Percentiles rank a stretch among this genome's conserved stretches.
Conservation (phyloP, 2,113 vertebrate species). For the Ramphastos sulfuratus region DNA sequence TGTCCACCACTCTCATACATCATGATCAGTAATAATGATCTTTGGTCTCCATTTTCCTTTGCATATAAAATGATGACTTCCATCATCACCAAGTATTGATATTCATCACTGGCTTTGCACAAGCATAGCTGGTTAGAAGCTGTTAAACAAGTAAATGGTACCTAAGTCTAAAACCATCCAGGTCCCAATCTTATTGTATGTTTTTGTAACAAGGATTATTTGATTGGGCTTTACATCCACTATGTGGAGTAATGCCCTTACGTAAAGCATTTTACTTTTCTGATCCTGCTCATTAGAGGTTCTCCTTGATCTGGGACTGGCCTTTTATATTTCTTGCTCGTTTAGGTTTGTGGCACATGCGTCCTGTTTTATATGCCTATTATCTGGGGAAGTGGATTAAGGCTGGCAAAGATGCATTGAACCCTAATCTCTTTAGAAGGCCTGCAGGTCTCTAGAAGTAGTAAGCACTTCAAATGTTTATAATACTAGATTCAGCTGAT, state of each 20-base stretch:
- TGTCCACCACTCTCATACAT: background rate
- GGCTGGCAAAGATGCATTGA: background rate
- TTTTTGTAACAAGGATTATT: background rate
- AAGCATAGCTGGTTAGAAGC: background rate
- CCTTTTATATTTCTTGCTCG: slow-evolving; percentile 8
- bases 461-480: slow-evolving; percentile 4
- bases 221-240: background rate
- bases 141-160: background rate
- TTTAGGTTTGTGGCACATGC: slow-evolving; percentile 21
- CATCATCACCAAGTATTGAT: background rate
- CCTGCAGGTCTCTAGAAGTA: slow-evolving; percentile 13
- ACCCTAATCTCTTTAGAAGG: background rate
- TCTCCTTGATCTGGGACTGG: background rate
- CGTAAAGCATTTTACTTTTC: background rate
- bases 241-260: background rate
- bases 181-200: background rate
- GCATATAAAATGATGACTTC: background rate
- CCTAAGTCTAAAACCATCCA: background rate
- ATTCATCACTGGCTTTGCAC: background rate
- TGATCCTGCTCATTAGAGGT: background rate
- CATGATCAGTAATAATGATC: background rate
- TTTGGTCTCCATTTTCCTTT: background rate
- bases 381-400: slow-evolving; percentile 20
- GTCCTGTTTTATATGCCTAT: slow-evolving; percentile 20
- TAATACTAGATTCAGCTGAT: background rate